Evolutionary conservation across 2,797 vertebrate species (phyloP), one percentile per base, ranked within the genome.

Genomic region (Gymnothorax javanicus): DNA sequence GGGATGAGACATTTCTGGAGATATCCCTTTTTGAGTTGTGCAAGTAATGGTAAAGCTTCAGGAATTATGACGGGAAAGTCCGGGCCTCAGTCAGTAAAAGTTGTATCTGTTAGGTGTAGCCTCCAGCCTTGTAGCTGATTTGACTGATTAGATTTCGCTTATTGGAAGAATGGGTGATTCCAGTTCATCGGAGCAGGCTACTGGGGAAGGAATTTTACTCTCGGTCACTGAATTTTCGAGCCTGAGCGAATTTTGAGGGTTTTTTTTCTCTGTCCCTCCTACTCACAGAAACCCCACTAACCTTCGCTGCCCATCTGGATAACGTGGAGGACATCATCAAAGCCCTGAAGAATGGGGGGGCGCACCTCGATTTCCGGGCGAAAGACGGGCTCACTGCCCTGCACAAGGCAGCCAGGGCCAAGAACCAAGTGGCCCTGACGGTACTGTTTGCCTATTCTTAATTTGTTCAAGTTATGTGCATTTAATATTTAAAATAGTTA

Each of bases 351-450:
- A 97, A 97, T 0, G 97, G 98, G 77, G 98, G 98, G 17, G 97
- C 98, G 25, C 98, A 99, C 90, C 93, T 99, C 92, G 98, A 99
- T 93, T 99, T 97, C 95, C 95, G 98, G 81, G 97, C 97, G 92
- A 97, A 94, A 88, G 98, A 99, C 0, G 98, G 98, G 8, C 97
- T 98, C 97, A 99, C 98, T 0, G 95, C 97, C 25, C 93, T 99
- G 71, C 98, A 99, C 94, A 98, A 97, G 93, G 98, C 98, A 0
- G 97, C 97, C 0, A 93, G 97, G 4, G 92, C 96, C 89, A 97
- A 96, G 93, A 99, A 97, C 92, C 96, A 95, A 83, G 87, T 92
- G 4, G 93, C 96, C 0, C 96, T 99, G 23, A 96, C 93, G 97
- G 98, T 99, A 94, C 89, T 43, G 33, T 77, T 7, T 77, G 73